phyloP scores from a whole-genome alignment of 2,888 invertebrate genomes.

The Axea sp. region DNA sequence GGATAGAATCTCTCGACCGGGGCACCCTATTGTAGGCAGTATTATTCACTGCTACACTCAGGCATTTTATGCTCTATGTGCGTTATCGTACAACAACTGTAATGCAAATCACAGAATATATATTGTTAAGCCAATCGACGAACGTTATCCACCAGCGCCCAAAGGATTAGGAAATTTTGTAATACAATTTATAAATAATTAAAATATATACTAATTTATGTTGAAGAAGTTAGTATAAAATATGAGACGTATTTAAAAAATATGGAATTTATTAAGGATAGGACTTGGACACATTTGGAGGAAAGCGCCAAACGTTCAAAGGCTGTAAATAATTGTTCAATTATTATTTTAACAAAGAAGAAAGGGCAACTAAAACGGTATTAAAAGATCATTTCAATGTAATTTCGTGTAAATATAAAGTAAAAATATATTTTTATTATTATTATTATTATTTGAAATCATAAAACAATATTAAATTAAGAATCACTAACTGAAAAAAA shows the following conservation, averaged over 20 bases:
- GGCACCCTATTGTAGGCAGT: slow-evolving; percentile 77
- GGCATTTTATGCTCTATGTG: slow-evolving; percentile 76
- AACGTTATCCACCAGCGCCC: slow-evolving; percentile 70
- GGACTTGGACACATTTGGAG: slow-evolving; percentile 8
- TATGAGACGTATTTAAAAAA: too few relatives aligned
- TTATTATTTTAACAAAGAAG: slow-evolving; percentile 70
- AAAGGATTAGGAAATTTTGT: slow-evolving; percentile 36
- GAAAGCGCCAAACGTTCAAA: slow-evolving; percentile 70
- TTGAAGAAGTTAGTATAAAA: background rate
- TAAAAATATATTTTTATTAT: too few relatives aligned
- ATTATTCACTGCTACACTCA: slow-evolving; percentile 77
- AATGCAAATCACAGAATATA: slow-evolving; percentile 78
- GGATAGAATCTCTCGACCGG: slow-evolving; percentile 78
- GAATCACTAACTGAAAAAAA: too few relatives aligned
- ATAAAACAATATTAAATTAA: too few relatives aligned
- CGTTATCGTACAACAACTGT: slow-evolving; percentile 77
- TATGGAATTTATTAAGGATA: too few relatives aligned
- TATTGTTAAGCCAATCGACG: slow-evolving; percentile 76
- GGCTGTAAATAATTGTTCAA: slow-evolving; percentile 75
- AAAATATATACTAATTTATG: slow-evolving; percentile 10
- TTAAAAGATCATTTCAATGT: slow-evolving; percentile 1
- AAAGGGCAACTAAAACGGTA: slow-evolving; percentile 14
- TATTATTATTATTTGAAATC: too few relatives aligned
- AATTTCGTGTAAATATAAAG: too few relatives aligned
- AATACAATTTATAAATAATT: background rate